Base-by-base conservation (phyloP, 2,113 vertebrate genomes). In the Toxotes chatareus region DNA sequence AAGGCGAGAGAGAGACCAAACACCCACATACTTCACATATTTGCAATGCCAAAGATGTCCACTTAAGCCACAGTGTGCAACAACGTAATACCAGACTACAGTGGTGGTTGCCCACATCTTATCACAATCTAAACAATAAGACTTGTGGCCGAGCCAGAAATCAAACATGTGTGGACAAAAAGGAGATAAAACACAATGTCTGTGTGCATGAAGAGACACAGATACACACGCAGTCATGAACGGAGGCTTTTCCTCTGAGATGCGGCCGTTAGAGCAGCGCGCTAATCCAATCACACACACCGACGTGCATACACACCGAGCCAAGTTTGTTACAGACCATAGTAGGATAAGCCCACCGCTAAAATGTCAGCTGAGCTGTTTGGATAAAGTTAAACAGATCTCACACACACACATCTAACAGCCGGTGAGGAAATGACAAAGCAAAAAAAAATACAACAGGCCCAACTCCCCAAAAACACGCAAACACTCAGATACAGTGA, bases 11-110 rank as follows among this genome's bases (percentile, higher is more conserved):
- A 73, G 72, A 84, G 76, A 82, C 78, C 74, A 88, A 92, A 92
- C 86, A 89, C 72, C 60, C 80, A 74, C 86, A 93, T 92, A 77
- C 81, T 84, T 88, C 61, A 81, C 89, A 93, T 92, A 88, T 86
- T 91, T 93, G 89, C 55, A 83, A 88, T 93, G 81, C 89, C 88
- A 79, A 70, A 84, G 82, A 87, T 83, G 83, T 84, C 78, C 79
- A 73, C 89, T 75, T 76, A 75, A 86, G 78, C 83, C 78, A 8
- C 72, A 76, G 69, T 12, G 73, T 86, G 60, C 72, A 86, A 80
- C 82, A 62, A 53, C 77, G 62, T 86, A 82, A 89, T 69, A 80
- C 70, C 76, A 76, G 65, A 86, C 60, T 79, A 80, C 85, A 88
- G 80, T 66, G 68, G 81, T 56, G 84, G 73, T 60, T 78, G 67